Base-by-base conservation (phyloP, 2,113 vertebrate species). In the Emydura subglobosa region DNA sequence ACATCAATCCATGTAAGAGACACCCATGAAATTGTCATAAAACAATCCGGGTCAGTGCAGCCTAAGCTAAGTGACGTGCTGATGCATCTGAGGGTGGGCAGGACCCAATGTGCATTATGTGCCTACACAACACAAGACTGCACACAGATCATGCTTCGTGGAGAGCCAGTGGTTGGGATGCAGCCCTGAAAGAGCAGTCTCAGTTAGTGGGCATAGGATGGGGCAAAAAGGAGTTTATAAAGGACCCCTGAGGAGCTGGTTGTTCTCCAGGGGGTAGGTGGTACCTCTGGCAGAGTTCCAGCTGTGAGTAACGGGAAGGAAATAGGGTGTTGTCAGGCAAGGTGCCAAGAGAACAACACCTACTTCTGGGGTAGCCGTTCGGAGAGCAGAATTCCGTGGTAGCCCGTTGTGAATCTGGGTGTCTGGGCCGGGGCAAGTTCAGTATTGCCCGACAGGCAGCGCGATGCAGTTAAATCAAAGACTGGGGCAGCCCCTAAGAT, bases 21-120 rank as follows among this genome's bases (percentile, higher is more conserved):
- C 13, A 10, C 65, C 34, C 17, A n/a, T 22, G n/a, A 0, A 42
- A 14, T 3, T 50, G 34, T 10, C 0, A 1, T 4, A 47, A 5
- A 50, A 85, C 0, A 39, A 22, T 0, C 0, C 59, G 82, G 85
- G 39, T 78, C 42, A 7, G 7, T 25, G 42, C 42, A 47, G 13
- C 24, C 42, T 7, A 47, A 27, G 42, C 5, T 29, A 7, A 27
- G 5, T 16, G 21, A 5, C 7, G 42, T 21, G 74, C 42, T 27
- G 39, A 21, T 22, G 42, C 12, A 1, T 47, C 12, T 22, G 13
- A 47, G 22, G 24, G 24, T 11, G 24, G 24, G 24, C 25, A 25
- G 74, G 42, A 42, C 42, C 74, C 25, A 42, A 27, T 47, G 22
- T 25, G 10, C 24, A 27, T 27, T 13, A 27, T 12, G 6, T 44